Evolutionary conservation across 2,797 vertebrate species (phyloP).

Genomic region (Pseudochromis fuscus): DNA sequence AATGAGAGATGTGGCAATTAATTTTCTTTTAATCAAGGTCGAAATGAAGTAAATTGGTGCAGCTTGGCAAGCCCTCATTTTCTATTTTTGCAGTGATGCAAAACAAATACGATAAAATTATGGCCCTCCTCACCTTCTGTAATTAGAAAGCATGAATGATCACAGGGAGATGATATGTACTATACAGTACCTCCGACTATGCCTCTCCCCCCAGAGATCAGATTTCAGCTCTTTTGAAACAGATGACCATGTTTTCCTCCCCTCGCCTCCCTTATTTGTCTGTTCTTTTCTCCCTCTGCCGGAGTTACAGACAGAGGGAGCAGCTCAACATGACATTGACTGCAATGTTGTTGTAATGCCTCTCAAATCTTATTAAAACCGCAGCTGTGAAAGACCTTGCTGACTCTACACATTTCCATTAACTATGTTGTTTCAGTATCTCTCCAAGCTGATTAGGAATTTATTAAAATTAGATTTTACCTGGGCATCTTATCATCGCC

Average conservation of each 20-base stretch:
- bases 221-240: conserved; percentile 88
- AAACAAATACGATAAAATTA: conserved; percentile 99
- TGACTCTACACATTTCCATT: conserved; percentile 89
- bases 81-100: conserved; percentile 99
- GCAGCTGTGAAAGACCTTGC: conserved; percentile 88
- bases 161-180: conserved; percentile 93
- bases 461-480: conserved; percentile 90
- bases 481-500: conserved; percentile 82
- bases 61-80: conserved; percentile 98
- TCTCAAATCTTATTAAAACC: conserved; percentile 91
- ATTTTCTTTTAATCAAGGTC: conserved; percentile 99
- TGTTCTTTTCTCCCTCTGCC: conserved; percentile 70
- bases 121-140: conserved; percentile 99
- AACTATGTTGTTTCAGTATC: conserved; percentile 85
- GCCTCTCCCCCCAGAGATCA: conserved; percentile 87
- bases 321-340: conserved; percentile 88
- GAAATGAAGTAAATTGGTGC: conserved; percentile 99
- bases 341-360: conserved; percentile 88
- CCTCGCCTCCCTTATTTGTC: conserved; percentile 79
- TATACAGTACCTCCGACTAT: conserved; percentile 83
- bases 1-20: conserved; percentile 99
- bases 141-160: conserved; percentile 99
- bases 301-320: conserved; percentile 86
- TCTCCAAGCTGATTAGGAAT: conserved; percentile 88
- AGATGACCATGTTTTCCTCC: conserved; percentile 88